Evolutionary conservation across 2,113 vertebrate species (phyloP), one percentile per base, ranked within the genome.

Genomic region (Rhizomys pruinosus): DNA sequence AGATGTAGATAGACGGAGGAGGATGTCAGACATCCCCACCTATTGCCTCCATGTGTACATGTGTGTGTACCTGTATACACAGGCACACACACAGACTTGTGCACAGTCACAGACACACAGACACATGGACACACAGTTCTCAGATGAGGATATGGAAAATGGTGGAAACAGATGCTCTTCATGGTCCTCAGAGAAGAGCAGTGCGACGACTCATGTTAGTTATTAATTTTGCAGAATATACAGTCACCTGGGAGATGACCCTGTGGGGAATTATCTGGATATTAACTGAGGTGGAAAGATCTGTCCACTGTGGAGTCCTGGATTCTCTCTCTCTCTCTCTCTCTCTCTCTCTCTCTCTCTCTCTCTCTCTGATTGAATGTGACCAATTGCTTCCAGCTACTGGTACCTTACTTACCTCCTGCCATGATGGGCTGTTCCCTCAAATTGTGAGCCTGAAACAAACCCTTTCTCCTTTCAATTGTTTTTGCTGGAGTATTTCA

Each of bases 81-180:
- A 42, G 8, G 42, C 72, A 73, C 39, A 44, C 72, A 42, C 37
- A 73, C 20, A n/a, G n/a, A n/a, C n/a, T n/a, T n/a, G n/a, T n/a
- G n/a, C n/a, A n/a, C n/a, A n/a, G n/a, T n/a, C n/a, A 12, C 37
- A 73, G 19, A 73, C 73, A 76, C 42, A 47, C 12, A 17, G 13
- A 76, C 13, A 17, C 13, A 8, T 0, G n/a, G n/a, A 47, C 5
- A 16, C 32, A 52, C 6, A 8, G 32, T n/a, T 25, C 32, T 77
- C 29, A 44, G 19, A 44, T 10, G 1, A 3, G 76, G 2, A 7
- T 9, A 25, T 12, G 22, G 52, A 17, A 37, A 39, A 88, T 19
- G 32, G 9, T 34, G 59, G 32, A 13, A 20, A 34, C 3, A 44
- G 66, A 37, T 27, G 39, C 5, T 39, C 2, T 1, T 0, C 47